Conservation (phyloP, 2,113 vertebrate genomes). For the Centrocercus urophasianus region DNA sequence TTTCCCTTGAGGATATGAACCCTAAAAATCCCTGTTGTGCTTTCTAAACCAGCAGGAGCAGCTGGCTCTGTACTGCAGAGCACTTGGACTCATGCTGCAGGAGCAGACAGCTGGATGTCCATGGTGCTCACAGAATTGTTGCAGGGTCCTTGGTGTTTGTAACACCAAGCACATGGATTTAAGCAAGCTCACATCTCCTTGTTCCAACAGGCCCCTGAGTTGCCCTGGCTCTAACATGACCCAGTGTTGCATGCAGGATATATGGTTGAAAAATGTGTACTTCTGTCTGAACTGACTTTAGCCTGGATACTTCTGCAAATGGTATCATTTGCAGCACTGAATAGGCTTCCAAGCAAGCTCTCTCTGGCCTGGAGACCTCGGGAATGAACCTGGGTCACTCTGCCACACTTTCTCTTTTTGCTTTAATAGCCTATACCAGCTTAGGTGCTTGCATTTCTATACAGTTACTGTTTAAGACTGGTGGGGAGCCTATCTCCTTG, state of each 20-base stretch:
- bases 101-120: not conserved
- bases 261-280: not conserved
- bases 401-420: not conserved
- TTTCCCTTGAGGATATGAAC: not conserved
- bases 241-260: not conserved
- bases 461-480: not conserved
- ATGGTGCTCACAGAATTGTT: not conserved
- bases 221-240: not conserved
- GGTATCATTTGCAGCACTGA: not conserved
- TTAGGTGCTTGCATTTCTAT: not conserved
- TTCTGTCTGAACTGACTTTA: not conserved
- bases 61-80: not conserved
- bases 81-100: not conserved
- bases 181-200: not conserved
- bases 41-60: not conserved
- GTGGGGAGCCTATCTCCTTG: not conserved
- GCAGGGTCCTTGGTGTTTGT: not conserved
- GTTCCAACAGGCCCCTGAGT: not conserved
- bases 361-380: not conserved
- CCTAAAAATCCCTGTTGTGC: not conserved
- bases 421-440: not conserved
- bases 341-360: not conserved
- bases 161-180: not conserved
- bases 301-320: not conserved
- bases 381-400: not conserved